Base-by-base conservation (phyloP, 2,797 vertebrate species). In the Cynopterus sphinx region DNA sequence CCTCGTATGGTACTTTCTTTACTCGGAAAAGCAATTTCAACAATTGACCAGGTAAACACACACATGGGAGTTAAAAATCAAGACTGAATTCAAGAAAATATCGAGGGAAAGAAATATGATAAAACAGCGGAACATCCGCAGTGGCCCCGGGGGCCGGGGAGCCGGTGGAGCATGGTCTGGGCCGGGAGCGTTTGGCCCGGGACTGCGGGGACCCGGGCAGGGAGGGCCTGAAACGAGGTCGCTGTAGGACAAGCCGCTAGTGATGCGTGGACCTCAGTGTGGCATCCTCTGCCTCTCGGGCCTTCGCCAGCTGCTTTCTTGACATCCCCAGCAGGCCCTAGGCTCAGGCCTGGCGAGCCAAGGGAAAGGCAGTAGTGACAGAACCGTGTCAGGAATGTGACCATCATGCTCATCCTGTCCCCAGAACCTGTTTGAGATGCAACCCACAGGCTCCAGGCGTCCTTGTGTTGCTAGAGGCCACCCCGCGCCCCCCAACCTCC, bases 1-100 rank as follows among this genome's bases (percentile, higher is more conserved):
- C 11, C 63, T 82, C 28, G n/a, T 81, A 39, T 74, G 89, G 86
- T 88, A 33, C 9, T 81, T 5, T 75, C 21, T 67, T 36, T 73
- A 59, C 73, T 77, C 70, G 89, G 87, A 91, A 51, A 95, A 70
- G 2, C 43, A 84, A 84, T 4, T 59, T 93, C 46, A 96, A 77
- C 13, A 31, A 24, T 71, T 82, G 73, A 33, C 17, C 31, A 73
- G 22, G 28, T 59, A 81, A 90, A 81, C 13, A 63, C 6, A 63
- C 31, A 75, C 16, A 55, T 17, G 36, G 39, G 85, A 61, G 5
- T 79, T 39, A 73, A 87, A 90, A 70, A 22, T 70, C 67, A 82
- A 43, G 28, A n/a, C 41, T 15, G 31, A 78, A 39, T 33, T 55
- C 61, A 86, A 39, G 46, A 65, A 86, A 43, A 85, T 43, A 46